A percentile compares a stretch with the other conserved stretches of the same genome.
These are phyloP conservation scores for Pollenia angustigena DNA, from an alignment of 2,888 invertebrate genomes.

Conservation along the genomic window DNA sequence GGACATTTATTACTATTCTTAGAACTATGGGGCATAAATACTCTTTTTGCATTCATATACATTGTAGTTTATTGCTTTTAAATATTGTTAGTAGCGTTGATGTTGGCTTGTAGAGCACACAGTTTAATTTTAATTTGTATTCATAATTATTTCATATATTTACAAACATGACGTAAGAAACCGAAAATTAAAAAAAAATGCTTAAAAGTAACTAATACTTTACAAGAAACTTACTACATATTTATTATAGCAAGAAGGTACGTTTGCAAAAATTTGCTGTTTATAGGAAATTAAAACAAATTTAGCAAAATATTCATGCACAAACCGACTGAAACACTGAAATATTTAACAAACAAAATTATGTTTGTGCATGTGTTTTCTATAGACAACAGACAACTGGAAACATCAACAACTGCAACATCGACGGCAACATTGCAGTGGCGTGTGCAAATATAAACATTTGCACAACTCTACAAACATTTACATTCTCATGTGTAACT, in stretches of 20 bases:
- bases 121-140: slow-evolving; percentile 32
- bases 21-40: too few relatives aligned
- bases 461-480: neutral
- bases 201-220: too few relatives aligned
- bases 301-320: slow-evolving; percentile 4
- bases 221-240: too few relatives aligned
- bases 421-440: slow-evolving; percentile 32
- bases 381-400: slow-evolving; percentile 52
- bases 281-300: neutral
- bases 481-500: neutral
- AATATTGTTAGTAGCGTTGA: neutral
- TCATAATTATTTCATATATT: slow-evolving; percentile 21
- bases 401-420: slow-evolving; percentile 27
- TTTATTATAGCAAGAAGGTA: too few relatives aligned
- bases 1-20: too few relatives aligned
- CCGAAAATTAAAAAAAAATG: too few relatives aligned
- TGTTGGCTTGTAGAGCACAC: neutral
- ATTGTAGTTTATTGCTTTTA: neutral
- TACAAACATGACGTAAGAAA: neutral
- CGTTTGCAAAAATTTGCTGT: too few relatives aligned
- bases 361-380: slow-evolving; percentile 65
- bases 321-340: slow-evolving; percentile 17
- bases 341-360: slow-evolving; percentile 58
- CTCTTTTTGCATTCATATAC: too few relatives aligned
- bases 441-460: slow-evolving; percentile 35